Percentiles rank a stretch among this genome's conserved stretches.
phyloP scores from a whole-genome alignment of 2,113 vertebrate species.

The Coregonus clupeaformis region DNA sequence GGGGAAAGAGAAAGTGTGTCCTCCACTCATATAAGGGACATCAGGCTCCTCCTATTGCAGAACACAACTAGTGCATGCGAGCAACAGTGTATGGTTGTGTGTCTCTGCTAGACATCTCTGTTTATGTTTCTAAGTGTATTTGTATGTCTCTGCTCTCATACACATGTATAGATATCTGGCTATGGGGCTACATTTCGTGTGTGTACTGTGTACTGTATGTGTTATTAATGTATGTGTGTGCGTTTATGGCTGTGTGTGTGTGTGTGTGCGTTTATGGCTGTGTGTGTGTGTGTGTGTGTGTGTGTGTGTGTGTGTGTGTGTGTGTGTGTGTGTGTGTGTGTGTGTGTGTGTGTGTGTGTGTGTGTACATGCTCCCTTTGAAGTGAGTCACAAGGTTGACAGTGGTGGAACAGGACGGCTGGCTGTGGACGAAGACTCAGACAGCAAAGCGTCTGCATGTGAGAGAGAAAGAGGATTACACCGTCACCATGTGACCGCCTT shows the following conservation, averaged over 20 bases:
- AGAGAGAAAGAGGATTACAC: constrained; percentile 70
- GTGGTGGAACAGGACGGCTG: constrained; percentile 23
- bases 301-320: background rate
- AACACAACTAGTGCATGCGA: background rate
- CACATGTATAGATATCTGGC: no score
- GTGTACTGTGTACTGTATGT: background rate
- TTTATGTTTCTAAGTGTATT: background rate
- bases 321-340: constrained; percentile 16
- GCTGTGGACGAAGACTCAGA: constrained; percentile 48
- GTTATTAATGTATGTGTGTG: background rate
- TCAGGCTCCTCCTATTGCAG: constrained; percentile 4
- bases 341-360: constrained; percentile 17
- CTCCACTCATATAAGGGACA: constrained; percentile 37
- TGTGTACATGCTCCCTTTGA: constrained; percentile 18
- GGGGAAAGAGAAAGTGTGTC: constrained; percentile 41
- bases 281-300: constrained; percentile 18
- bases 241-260: constrained; percentile 1
- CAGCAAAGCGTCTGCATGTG: constrained; percentile 55
- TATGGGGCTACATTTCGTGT: no score
- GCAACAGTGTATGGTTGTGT: constrained; percentile 15
- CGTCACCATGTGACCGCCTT: constrained; percentile 67
- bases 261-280: constrained; percentile 2
- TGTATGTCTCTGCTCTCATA: background rate
- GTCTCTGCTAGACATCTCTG: background rate
- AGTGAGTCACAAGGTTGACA: constrained; percentile 55